phyloP scores from a whole-genome alignment of 2,113 vertebrate species.

The Malaclemys terrapin region DNA sequence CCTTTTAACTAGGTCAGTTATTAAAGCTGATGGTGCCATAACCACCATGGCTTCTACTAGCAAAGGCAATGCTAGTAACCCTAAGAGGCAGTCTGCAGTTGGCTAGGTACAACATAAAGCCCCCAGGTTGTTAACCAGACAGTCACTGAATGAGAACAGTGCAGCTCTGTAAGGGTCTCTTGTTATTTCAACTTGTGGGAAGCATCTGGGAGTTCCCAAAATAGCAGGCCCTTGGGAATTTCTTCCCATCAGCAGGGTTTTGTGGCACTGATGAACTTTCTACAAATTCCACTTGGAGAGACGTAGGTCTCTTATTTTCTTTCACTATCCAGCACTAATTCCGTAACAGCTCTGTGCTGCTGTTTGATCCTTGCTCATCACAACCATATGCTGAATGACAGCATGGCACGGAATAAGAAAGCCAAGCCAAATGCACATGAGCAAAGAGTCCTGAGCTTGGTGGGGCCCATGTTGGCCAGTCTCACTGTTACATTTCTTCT shows the following conservation, averaged over 20 bases:
- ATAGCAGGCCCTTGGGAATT: neutral
- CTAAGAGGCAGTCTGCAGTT: neutral
- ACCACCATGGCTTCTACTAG: neutral
- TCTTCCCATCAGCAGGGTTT: neutral
- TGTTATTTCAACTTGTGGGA: neutral
- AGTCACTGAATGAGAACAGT: neutral
- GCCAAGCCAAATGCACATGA: neutral
- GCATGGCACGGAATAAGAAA: neutral
- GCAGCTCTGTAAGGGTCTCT: neutral
- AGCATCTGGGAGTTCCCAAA: neutral
- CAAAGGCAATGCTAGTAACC: neutral
- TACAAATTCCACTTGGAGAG: neutral
- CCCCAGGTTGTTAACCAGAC: too few species aligned
- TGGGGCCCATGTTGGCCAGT: neutral
- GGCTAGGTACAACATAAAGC: neutral
- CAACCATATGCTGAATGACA: neutral
- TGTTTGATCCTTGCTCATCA: neutral
- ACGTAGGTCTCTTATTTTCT: neutral
- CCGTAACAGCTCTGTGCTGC: neutral
- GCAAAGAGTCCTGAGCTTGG: neutral
- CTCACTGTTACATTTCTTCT: neutral
- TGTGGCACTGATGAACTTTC: neutral
- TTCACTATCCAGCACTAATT: neutral
- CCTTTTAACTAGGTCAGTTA: neutral
- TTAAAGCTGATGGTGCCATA: neutral